These are phyloP conservation scores for Acleris emargana DNA, from an alignment of 2,888 invertebrate genomes.

Conservation along the genomic window DNA sequence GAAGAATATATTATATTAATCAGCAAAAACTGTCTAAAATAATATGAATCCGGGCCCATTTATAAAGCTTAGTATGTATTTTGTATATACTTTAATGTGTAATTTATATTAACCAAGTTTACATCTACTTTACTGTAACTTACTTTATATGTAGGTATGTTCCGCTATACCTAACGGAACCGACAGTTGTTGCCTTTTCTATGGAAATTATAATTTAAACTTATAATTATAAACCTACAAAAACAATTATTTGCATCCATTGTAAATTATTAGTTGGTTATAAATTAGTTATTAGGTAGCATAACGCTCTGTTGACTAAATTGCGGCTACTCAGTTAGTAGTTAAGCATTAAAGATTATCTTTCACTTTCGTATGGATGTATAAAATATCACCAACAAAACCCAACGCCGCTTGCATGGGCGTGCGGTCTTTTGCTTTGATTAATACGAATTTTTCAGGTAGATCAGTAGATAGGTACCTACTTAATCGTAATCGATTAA, in stretches of 20 bases:
- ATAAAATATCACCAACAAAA: neutral
- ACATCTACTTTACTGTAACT: constrained; percentile 29
- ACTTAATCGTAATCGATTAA: neutral
- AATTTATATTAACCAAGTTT: constrained; percentile 29
- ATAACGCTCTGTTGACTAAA: too few relatives aligned
- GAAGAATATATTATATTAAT: constrained; percentile 6
- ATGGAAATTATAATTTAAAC: neutral
- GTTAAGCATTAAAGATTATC: too few relatives aligned
- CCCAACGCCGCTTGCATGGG: neutral
- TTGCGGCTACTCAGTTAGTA: too few relatives aligned
- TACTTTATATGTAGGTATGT: constrained; percentile 16
- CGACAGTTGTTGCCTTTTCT: constrained; percentile 1
- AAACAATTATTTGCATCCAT: too few relatives aligned
- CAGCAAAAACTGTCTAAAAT: constrained; percentile 23
- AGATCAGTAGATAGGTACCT: constrained; percentile 11
- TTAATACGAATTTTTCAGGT: constrained; percentile 23
- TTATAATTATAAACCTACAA: neutral
- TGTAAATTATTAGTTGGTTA: too few relatives aligned
- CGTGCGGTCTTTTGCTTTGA: constrained; percentile 5
- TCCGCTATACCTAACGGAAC: constrained; percentile 5
- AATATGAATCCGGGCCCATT: constrained; percentile 34
- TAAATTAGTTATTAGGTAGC: too few relatives aligned
- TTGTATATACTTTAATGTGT: constrained; percentile 31
- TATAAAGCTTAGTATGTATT: constrained; percentile 15
- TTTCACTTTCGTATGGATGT: neutral